Base-by-base conservation (phyloP, 2,797 vertebrate species). In the Centropyge bicolor region DNA sequence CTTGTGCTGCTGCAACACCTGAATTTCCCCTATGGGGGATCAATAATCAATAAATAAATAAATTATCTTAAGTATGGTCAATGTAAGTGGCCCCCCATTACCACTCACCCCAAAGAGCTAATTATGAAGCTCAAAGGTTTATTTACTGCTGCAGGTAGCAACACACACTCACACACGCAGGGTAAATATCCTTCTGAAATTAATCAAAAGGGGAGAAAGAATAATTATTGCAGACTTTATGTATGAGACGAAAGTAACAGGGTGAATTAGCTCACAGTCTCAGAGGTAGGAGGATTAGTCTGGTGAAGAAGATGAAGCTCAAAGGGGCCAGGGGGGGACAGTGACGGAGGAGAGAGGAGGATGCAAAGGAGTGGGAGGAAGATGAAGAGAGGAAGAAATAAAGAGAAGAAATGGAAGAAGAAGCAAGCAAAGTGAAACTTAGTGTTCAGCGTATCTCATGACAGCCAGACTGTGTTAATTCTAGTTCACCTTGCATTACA, bases 81-180 rank as follows among this genome's bases (percentile, higher is more conserved):
- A 22, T 73, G 79, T 80, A 76, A 69, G 60, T 83, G 78, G 82
- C 59, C 55, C 16, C 16, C 78, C 78, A 87, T 87, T 92, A 90
- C 71, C 81, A 81, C 61, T 61, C 40, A 55, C 63, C 81, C 61
- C 74, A 38, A 45, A 70, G 64, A 41, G 41, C 88, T 90, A 88
- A 91, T 91, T 91, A 88, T 91, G 84, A 92, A 64, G 74, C 73
- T 61, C 52, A 63, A 55, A 49, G 76, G 48, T 85, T 81, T 75
- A 86, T 78, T 76, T 75, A 65, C 88, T 76, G 85, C 76, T 74
- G 61, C 83, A 72, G 83, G 83, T 82, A 77, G 70, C 76, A 66
- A 75, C 76, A 31, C 65, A 57, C 62, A 24, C 35, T 54, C 48
- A 36, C 43, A 54, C 57, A 54, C 13, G 54, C 27, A 40, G 13